Base-by-base conservation (phyloP, 30 jellyfish, hydroid and myxozoan species). In the Clytia hemisphaerica region DNA sequence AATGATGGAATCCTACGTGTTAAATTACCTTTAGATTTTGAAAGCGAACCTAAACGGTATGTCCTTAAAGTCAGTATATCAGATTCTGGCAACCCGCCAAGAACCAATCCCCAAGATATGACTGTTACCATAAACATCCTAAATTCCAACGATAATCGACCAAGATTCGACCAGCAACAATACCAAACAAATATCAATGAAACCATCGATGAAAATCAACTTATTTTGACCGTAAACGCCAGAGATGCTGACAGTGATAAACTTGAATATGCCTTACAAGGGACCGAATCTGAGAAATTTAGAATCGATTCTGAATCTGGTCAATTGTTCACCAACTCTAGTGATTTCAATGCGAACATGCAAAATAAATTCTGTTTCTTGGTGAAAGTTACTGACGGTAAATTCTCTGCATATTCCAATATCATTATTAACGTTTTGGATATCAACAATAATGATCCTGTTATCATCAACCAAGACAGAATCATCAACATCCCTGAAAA, bases 61-160 rank as follows among this genome's bases (percentile, higher is more conserved):
- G n/a, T 4, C 6, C 6, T 57, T 6, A 33, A 6, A 57, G 55
- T 22, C 4, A 22, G 4, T 57, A 22, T 57, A 22, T 57, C 70
- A 57, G 70, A 57, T 57, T 16, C 7, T 3, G 70, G 70, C 4
- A 6, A 6, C 29, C 42, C 70, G 35, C 7, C 35, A 6, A 0
- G 0, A 57, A 33, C n/a, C n/a, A n/a, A n/a, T n/a, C n/a, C n/a
- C n/a, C n/a, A n/a, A n/a, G 35, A 57, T 57, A 45, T 45, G 15
- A 33, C 35, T 14, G 70, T 57, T 31, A 57, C 25, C 25, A 31
- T 57, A 16, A 21, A 38, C 7, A 45, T 57, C 6, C 25, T 45
- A 4, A 57, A 57, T n/a, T 37, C 53, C 3, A 66, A 66, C 36
- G 79, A 66, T 22, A 35, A 66, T 21, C 45, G 72, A 15, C 79